Evolutionary conservation across 1,140 invertebrate species (phyloP).

Genomic region (Trichogramma pretiosum): DNA sequence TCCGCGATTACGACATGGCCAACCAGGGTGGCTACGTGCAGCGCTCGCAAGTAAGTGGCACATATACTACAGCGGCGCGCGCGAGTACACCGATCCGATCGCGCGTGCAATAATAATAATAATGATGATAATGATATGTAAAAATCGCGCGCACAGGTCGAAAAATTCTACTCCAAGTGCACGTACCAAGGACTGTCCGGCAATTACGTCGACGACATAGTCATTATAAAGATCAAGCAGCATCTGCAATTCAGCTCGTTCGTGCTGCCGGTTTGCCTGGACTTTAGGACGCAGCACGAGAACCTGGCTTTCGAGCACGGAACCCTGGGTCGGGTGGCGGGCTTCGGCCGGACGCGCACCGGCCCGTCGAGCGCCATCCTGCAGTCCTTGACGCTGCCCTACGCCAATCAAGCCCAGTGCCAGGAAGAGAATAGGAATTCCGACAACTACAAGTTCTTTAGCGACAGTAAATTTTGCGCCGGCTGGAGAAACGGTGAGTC

Average conservation of each 20-base stretch:
- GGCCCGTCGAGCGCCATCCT: constrained; percentile 29
- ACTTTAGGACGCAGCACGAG: constrained; percentile 21
- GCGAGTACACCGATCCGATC: no score
- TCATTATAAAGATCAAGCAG: constrained; percentile 29
- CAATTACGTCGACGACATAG: constrained; percentile 37
- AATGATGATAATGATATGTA: no score
- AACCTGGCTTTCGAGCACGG: constrained; percentile 24
- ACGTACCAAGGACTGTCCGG: constrained; percentile 32
- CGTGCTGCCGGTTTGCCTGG: constrained; percentile 35
- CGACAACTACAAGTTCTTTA: constrained; percentile 26
- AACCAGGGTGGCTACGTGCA: no score
- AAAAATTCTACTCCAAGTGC: constrained; percentile 30
- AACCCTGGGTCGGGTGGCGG: constrained; percentile 32
- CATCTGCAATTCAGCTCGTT: constrained; percentile 29
- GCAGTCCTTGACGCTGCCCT: constrained; percentile 33
- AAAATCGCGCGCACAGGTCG: no score
- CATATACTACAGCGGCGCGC: no score
- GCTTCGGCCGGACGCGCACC: constrained; percentile 35
- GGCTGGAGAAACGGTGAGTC: constrained; percentile 39
- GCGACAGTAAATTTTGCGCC: constrained; percentile 39
- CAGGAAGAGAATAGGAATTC: constrained; percentile 15
- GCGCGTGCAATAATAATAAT: background rate
- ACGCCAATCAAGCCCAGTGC: constrained; percentile 26
- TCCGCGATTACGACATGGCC: constrained; percentile 35
- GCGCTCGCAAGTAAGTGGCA: no score